A percentile compares a stretch with the other conserved stretches of the same genome.
Conservation (phyloP, 1,140 invertebrate genomes). For the Heliconius nattereri region DNA sequence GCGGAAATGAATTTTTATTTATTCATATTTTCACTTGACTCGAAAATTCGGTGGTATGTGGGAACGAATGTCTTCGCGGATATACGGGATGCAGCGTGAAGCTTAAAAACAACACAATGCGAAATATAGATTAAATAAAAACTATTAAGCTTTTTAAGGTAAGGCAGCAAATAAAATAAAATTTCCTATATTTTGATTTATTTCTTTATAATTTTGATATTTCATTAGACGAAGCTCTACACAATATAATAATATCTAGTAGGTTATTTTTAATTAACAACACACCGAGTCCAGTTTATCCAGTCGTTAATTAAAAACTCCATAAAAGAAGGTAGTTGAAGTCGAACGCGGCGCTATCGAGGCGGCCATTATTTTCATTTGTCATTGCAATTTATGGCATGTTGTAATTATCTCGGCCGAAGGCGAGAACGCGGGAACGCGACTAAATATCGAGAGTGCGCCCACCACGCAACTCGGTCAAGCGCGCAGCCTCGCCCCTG, state of each 20-base stretch:
- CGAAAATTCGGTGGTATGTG: too few species aligned
- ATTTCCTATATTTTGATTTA: background rate
- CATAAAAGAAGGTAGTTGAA: conserved; percentile 4
- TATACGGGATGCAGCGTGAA: too few species aligned
- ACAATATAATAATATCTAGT: background rate
- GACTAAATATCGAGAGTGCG: conserved; percentile 5
- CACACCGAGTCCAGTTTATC: background rate
- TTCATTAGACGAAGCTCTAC: background rate
- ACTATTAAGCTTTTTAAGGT: background rate
- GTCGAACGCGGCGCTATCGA: conserved; percentile 2
- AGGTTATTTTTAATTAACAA: background rate
- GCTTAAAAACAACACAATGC: background rate
- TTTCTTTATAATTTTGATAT: background rate
- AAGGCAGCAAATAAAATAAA: background rate
- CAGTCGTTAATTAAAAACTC: conserved; percentile 27
- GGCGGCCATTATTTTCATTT: conserved; percentile 13
- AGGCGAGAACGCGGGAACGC: conserved; percentile 12
- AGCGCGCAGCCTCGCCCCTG: conserved; percentile 27
- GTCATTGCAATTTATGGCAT: conserved; percentile 24
- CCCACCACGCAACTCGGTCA: conserved; percentile 23
- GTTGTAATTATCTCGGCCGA: conserved; percentile 16
- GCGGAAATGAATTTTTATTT: too few species aligned
- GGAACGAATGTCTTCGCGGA: too few species aligned
- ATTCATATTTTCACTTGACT: too few species aligned
- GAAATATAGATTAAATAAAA: too few species aligned